Base-by-base conservation (phyloP, 2,797 vertebrate genomes). In the Carcharodon carcharias region DNA sequence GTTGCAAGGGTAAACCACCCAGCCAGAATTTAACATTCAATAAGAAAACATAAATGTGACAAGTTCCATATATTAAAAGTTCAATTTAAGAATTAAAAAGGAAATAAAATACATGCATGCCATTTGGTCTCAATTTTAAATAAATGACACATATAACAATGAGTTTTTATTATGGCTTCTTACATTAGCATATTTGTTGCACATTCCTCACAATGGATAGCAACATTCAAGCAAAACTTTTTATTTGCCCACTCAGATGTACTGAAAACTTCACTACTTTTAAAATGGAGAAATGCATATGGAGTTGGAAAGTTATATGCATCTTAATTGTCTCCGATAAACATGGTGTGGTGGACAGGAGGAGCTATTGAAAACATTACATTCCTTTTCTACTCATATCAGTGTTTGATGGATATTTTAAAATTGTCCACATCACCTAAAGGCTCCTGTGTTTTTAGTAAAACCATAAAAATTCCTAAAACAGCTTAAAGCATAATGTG, bases 81-180 rank as follows among this genome's bases (percentile, higher is more conserved):
- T 67, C n/a, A 40, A 93, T 65, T 93, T 93, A 93, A 67, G 18
- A 61, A 26, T 93, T 21, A 93, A 93, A 67, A 93, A 67, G 9
- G 23, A 63, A 92, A 92, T 35, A 69, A 95, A 93, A 93, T 69
- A 95, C 69, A 95, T 95, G 31, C 45, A 71, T 12, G 28, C 31
- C 14, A 35, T 71, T 95, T 95, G 94, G 94, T 95, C 94, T 95
- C 16, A 58, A 77, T 95, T 95, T 77, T 95, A 56, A 95, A 77
- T 95, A 95, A 95, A 16, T 95, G 31, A 71, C 50, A 58, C 58
- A 71, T 63, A 14, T 58, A 56, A 77, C 45, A 95, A 77, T 95
- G 40, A 40, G 9, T 69, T 95, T 77, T 50, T 28, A 77, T 21
- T 73, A 71, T 73, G 94, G 94, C 40, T 50, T 67, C 18, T 69